phyloP scores from a whole-genome alignment of 2,888 invertebrate species.

The Hydropsyche betteni region DNA sequence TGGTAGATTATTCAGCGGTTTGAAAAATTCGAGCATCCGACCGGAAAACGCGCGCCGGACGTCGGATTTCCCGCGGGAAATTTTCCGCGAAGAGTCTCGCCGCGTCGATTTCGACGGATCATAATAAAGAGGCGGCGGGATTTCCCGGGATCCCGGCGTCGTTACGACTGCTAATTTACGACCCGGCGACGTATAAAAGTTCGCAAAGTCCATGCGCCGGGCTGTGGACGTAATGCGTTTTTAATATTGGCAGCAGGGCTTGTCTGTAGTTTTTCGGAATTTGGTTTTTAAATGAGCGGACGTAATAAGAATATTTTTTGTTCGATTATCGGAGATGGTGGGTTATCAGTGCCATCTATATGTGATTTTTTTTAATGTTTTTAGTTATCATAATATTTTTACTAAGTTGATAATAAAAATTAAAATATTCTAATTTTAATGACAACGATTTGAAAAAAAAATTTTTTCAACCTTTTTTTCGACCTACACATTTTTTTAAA shows the following conservation, averaged over 20 bases:
- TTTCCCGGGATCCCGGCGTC: constrained; percentile 3
- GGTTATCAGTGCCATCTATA: no score
- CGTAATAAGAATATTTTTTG: no score
- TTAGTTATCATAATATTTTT: no score
- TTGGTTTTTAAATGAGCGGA: no score
- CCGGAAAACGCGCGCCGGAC: neutral
- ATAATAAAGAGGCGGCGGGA: neutral
- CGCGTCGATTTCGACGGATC: neutral
- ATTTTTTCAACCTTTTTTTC: no score
- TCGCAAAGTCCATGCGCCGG: neutral
- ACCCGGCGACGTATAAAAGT: neutral
- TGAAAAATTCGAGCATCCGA: neutral
- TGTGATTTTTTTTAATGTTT: no score
- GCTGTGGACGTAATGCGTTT: neutral
- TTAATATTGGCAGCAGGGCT: neutral
- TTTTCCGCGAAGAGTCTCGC: neutral
- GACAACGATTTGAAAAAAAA: no score
- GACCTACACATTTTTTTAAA: no score
- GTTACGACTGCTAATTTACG: constrained; percentile 9
- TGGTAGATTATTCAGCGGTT: neutral
- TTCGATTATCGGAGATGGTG: no score
- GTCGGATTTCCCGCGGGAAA: constrained; percentile 16
- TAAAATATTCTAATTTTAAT: no score
- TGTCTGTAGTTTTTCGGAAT: no score
- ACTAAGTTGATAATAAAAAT: no score